Evolutionary conservation across 2,113 vertebrate genomes (phyloP).

Genomic region (Cyphomyrus discorhynchus): DNA sequence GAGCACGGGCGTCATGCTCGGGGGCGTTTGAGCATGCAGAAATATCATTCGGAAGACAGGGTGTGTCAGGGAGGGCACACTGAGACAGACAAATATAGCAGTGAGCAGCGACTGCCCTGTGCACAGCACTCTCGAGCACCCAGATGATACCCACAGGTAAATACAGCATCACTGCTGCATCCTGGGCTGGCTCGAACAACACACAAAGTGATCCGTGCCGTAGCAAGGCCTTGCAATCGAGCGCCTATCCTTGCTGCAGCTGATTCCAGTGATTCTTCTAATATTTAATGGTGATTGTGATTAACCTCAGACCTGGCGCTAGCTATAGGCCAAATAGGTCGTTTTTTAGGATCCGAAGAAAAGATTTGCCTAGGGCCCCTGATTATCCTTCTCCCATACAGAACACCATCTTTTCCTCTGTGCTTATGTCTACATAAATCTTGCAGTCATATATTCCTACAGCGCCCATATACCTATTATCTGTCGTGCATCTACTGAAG

Average conservation of each 20-base stretch:
- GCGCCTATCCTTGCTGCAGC: background rate
- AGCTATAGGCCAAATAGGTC: background rate
- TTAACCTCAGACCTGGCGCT: background rate
- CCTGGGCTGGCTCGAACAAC: background rate
- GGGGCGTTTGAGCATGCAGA: conserved; percentile 28
- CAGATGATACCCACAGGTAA: conserved; percentile 21
- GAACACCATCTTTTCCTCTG: background rate
- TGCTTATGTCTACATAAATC: background rate
- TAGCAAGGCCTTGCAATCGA: background rate
- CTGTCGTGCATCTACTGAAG: background rate
- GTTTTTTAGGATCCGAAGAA: background rate
- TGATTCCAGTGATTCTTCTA: background rate
- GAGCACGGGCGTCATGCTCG: conserved; percentile 1
- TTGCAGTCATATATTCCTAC: background rate
- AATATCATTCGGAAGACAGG: conserved; percentile 26
- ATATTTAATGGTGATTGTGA: conserved; percentile 32
- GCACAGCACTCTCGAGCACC: background rate
- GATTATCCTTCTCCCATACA: background rate
- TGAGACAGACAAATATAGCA: background rate
- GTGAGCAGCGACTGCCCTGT: background rate
- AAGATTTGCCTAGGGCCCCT: background rate
- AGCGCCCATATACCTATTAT: background rate
- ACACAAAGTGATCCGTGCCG: background rate
- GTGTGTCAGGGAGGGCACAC: background rate
- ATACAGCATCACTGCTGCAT: background rate